Base-by-base conservation (phyloP, 2,888 invertebrate species). In the Kuschelorhynchus macadamiae region DNA sequence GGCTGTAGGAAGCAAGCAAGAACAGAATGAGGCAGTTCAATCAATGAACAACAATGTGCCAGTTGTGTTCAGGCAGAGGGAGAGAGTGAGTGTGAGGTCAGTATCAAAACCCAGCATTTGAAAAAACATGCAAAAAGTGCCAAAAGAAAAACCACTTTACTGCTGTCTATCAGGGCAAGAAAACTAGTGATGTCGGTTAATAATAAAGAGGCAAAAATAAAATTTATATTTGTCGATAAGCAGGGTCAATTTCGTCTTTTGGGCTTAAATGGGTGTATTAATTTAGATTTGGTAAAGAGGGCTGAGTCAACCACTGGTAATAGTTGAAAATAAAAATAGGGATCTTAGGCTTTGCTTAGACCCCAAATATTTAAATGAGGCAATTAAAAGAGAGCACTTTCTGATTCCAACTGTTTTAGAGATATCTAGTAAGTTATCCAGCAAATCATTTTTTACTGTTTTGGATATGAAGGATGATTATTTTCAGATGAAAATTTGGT, bases 261-360 rank as follows among this genome's bases (percentile, higher is more conserved):
- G 41, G 70, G 67, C 5, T 39, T 67, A 47, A 18, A 18, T n/a
- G 21, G 16, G 2, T 68, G 65, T 39, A 14, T 60, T 14, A 21
- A 61, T 3, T 52, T 70, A 41, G 32, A 57, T 42, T 33, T 69
- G 12, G 20, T 71, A 11, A 57, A 61, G 20, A 46, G 50, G 39
- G 20, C 57, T 18, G 67, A 30, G 21, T 16, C 16, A 33, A 14
- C 64, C 72, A 30, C 41, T 72, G 30, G 67, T 72, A 7, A 67
- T 72, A n/a, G 70, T 71, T 12, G 68, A 72, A 61, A 72, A 72
- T n/a, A 61, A 62, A 55, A 67, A 72, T 66, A 46, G 42, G 0
- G 53, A 62, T 61, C 21, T 71, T 0, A 66, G 72, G 18, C 41
- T 72, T 8, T 71, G 71, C 21, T 33, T 71, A 11, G 70, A 71